phyloP scores from a whole-genome alignment of 1,140 invertebrate genomes.

The Daktulosphaira vitifoliae region DNA sequence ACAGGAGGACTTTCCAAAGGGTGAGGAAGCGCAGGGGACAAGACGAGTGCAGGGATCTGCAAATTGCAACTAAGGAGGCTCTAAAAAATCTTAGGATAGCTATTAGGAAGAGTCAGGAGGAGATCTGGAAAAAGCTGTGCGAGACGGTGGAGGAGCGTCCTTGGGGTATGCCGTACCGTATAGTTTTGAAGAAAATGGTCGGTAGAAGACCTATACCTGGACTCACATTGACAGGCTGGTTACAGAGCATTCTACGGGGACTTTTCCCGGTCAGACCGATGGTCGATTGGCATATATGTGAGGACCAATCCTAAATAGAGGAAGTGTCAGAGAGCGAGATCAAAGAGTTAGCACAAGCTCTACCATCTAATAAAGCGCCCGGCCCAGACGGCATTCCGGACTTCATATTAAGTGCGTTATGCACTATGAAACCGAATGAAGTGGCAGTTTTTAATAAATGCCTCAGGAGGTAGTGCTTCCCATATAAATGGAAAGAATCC shows the following conservation, averaged over 20 bases:
- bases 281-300: too few relatives aligned
- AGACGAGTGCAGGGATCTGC: not conserved
- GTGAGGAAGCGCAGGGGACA: not conserved
- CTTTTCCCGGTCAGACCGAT: not conserved
- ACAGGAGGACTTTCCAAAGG: not conserved
- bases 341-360: not conserved
- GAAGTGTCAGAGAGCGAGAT: not conserved
- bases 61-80: not conserved
- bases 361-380: constrained; percentile 3
- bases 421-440: too few relatives aligned
- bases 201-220: not conserved
- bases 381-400: constrained; percentile 7
- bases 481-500: constrained; percentile 1
- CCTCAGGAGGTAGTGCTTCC: not conserved
- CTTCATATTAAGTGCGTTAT: too few relatives aligned
- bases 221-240: not conserved
- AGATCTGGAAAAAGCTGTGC: not conserved
- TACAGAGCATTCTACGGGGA: not conserved
- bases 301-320: not conserved
- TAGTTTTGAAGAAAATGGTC: not conserved
- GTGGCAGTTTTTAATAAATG: not conserved
- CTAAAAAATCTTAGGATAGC: not conserved
- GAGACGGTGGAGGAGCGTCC: not conserved
- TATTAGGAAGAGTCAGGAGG: not conserved
- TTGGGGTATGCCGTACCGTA: not conserved